Base-by-base conservation (phyloP, 2,113 vertebrate species). In the Notarius lentiginosus region DNA sequence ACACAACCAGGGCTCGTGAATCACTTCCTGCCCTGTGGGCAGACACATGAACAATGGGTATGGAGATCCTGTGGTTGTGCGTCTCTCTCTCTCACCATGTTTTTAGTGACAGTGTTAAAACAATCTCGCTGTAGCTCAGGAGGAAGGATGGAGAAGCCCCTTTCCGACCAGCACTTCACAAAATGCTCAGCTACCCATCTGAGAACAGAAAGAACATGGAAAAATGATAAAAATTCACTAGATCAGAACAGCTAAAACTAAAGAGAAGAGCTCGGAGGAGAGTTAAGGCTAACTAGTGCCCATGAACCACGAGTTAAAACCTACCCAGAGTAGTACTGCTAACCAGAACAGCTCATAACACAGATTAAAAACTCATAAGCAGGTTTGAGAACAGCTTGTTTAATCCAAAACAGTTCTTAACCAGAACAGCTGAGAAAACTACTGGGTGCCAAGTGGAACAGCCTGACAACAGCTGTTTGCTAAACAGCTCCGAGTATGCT, bases 171-270 rank as follows among this genome's bases (percentile, higher is more conserved):
- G 89, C 96, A 96, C 89, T 96, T 98, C 92, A 96, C 94, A 93
- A 96, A 99, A 94, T 99, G 95, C 87, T 97, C 97, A 91, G 94
- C 94, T 86, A 97, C 93, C 96, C 96, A 99, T 89, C 97, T 99
- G 92, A 92, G 90, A 87, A 86, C 47, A 30, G 8, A 89, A 65
- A 79, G 27, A 49, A 51, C 18, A n/a, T 61, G 1, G 14, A 18
- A 15, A 49, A n/a, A 24, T 12, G 1, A 66, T 51, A 14, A 68
- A 41, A 41, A 7, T 41, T 41, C 20, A 10, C 10, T 51, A 12
- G 20, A 55, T 77, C 12, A n/a, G 51, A 75, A 51, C 20, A 5
- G 41, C 7, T 20, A 51, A 75, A 49, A 47, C 41, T 49, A 24
- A 75, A 49, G 18, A 47, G 18, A 73, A 47, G 15, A 7, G 7